Base-by-base conservation (phyloP, 2,888 invertebrate genomes). In the Dryobotodes eremita region DNA sequence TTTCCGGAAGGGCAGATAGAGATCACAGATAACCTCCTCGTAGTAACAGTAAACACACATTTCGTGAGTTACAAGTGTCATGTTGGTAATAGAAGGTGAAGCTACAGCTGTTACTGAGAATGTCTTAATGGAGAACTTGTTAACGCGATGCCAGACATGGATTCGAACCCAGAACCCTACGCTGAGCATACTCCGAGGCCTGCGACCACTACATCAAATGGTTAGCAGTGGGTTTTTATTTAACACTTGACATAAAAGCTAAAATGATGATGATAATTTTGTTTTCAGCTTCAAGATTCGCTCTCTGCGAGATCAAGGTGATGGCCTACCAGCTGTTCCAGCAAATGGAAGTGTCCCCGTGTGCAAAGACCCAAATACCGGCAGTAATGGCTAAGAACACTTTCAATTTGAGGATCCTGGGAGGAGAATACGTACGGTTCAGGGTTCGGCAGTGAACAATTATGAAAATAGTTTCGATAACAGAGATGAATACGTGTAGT, bases 261-360 rank as follows among this genome's bases (percentile, higher is more conserved):
- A 6, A 57, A 31, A 10, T 31, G n/a, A 23, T 61, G 1, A 20
- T 53, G 5, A 31, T 65, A 6, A 31, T 61, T 71, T 46, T 8
- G 23, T 7, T 74, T 71, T 6, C 85, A 88, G 89, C 92, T 1
- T 95, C 95, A 10, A 88, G 95, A 36, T 95, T 95, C 81, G 95
- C 95, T 1, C 90, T 95, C 7, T 94, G 93, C 71, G 95, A 95
- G 80, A 78, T 95, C 36, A 96, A 95, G 75, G 92, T 94, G 62
- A 90, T 95, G 91, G 31, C 91, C 0, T 95, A 94, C 82, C 92
- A 94, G 77, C 85, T 95, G 3, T 78, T 96, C 15, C 88, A 89
- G 57, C 88, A 93, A 59, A 84, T 94, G 74, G 91, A 93, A 80
- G 50, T 96, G 15, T 88, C 89, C 13, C 93, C 93, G 0, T 90